phyloP scores from a whole-genome alignment of 2,113 vertebrate genomes.

The Apeltes quadracus region DNA sequence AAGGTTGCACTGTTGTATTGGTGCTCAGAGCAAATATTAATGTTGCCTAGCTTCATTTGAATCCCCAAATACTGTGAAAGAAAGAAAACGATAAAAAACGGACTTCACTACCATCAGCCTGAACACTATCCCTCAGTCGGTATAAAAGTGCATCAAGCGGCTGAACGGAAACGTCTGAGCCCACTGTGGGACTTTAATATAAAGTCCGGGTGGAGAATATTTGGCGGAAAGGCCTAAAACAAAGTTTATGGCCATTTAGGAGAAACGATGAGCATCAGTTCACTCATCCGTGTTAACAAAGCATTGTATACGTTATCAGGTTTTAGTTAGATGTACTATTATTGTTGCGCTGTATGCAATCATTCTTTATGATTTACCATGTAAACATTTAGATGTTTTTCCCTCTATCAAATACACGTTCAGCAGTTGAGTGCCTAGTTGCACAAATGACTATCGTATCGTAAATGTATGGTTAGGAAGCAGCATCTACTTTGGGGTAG shows the following conservation, averaged over 20 bases:
- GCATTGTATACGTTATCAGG: slow-evolving; percentile 3
- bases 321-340: slow-evolving; percentile 40
- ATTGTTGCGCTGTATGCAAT: slow-evolving; percentile 68
- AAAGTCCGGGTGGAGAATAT: not conserved
- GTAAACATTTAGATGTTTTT: slow-evolving; percentile 66
- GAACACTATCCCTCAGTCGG: slow-evolving; percentile 60
- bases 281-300: not conserved
- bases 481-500: slow-evolving; percentile 15
- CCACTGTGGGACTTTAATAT: slow-evolving; percentile 7
- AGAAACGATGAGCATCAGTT: slow-evolving; percentile 5
- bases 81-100: not conserved
- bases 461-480: slow-evolving; percentile 4
- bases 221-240: slow-evolving; percentile 2
- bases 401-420: slow-evolving; percentile 3
- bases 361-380: slow-evolving; percentile 73
- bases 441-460: slow-evolving; percentile 40
- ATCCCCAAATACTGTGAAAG: slow-evolving; percentile 65
- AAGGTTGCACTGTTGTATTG: slow-evolving; percentile 32
- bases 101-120: slow-evolving; percentile 47
- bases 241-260: slow-evolving; percentile 22
- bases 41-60: slow-evolving; percentile 40
- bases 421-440: slow-evolving; percentile 54
- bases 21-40: slow-evolving; percentile 61
- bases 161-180: slow-evolving; percentile 21
- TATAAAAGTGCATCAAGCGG: slow-evolving; percentile 65